Percentiles rank a stretch among this genome's conserved stretches.
These are phyloP conservation scores for Wiebesia pumilae DNA, from an alignment of 1,140 invertebrate genomes.

Conservation along the genomic window DNA sequence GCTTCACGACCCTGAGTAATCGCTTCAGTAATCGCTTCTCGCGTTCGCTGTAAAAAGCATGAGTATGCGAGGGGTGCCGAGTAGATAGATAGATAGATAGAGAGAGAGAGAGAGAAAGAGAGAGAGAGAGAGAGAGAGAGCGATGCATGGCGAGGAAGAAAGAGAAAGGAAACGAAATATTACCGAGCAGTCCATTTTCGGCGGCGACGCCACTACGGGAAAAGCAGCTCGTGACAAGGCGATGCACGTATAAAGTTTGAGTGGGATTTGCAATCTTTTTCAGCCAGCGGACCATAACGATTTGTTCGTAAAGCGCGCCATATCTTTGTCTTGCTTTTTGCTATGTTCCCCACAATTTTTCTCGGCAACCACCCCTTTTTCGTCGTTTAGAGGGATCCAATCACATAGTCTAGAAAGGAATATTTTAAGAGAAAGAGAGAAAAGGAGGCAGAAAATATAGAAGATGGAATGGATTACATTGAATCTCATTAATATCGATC, in stretches of 20 bases:
- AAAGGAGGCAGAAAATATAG: neutral
- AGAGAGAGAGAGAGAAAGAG: neutral
- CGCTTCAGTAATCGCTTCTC: too few species aligned
- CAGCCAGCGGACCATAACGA: neutral
- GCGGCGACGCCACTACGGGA: neutral
- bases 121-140: neutral
- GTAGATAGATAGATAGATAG: too few species aligned
- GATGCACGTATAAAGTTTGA: constrained; percentile 22
- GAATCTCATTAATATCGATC: neutral
- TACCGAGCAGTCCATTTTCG: constrained; percentile 17
- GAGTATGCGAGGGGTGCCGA: neutral
- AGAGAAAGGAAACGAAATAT: constrained; percentile 17
- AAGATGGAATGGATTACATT: constrained; percentile 2
- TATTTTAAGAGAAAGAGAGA: too few species aligned
- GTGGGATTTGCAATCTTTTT: constrained; percentile 37
- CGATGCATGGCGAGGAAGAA: neutral
- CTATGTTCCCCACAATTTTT: neutral
- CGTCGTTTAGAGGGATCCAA: neutral
- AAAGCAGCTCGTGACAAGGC: constrained; percentile 35
- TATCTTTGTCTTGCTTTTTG: neutral
- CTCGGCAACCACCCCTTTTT: neutral
- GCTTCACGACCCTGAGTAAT: neutral
- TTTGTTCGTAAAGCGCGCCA: constrained; percentile 33
- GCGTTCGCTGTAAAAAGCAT: neutral
- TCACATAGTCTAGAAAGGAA: neutral